phyloP scores from a whole-genome alignment of 2,797 vertebrate genomes.

The Erpetoichthys calabaricus region DNA sequence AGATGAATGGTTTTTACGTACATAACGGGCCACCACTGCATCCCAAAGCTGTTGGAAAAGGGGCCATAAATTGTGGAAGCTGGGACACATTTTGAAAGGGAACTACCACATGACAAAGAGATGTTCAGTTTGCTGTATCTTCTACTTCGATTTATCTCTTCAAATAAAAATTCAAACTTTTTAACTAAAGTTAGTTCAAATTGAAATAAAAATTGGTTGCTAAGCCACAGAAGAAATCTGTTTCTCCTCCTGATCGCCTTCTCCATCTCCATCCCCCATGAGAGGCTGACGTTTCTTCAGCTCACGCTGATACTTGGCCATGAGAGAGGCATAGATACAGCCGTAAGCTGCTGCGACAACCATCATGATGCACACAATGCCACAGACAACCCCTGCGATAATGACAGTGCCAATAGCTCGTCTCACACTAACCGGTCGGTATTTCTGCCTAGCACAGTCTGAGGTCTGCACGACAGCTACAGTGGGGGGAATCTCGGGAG shows the following conservation, averaged over 20 bases:
- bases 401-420: constrained; percentile 92
- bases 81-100: no score
- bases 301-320: constrained; percentile 97
- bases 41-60: no score
- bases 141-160: no score
- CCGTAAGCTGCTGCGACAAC: constrained; percentile 91
- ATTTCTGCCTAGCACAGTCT: constrained; percentile 79
- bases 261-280: constrained; percentile 75
- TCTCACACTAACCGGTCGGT: constrained; percentile 80
- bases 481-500: constrained; percentile 21
- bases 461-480: constrained; percentile 48
- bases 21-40: no score
- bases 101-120: no score
- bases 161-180: no score
- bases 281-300: constrained; percentile 91
- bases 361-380: constrained; percentile 98
- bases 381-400: constrained; percentile 88
- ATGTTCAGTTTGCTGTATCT: no score
- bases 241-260: constrained; percentile 75
- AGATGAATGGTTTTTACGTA: no score
- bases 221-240: constrained; percentile 95
- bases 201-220: constrained; percentile 19
- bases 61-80: no score
- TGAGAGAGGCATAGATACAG: constrained; percentile 94
- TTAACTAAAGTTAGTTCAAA: no score